These are phyloP conservation scores for Rhagonycha fulva DNA, from an alignment of 2,888 invertebrate genomes.

Conservation along the genomic window DNA sequence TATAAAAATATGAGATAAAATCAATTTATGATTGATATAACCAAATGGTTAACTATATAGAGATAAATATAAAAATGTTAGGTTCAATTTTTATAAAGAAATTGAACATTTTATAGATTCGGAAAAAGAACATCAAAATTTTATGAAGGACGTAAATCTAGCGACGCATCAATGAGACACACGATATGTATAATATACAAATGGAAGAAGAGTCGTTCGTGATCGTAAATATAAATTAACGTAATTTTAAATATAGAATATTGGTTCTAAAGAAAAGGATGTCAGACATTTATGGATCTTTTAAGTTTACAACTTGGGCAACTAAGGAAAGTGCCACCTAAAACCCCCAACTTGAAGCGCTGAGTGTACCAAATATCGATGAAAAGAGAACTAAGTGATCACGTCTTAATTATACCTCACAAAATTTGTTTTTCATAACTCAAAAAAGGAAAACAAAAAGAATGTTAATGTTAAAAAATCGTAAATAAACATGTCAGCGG, in stretches of 20 bases:
- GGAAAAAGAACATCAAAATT: conserved; percentile 24
- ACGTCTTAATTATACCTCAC: background rate
- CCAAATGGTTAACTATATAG: background rate
- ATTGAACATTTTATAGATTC: conserved; percentile 25
- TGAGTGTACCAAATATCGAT: background rate
- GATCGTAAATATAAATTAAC: conserved; percentile 48
- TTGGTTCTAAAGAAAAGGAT: conserved; percentile 38
- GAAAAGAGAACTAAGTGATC: background rate
- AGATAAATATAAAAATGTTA: conserved; percentile 1
- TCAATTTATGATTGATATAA: conserved; percentile 2
- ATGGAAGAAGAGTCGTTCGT: conserved; percentile 39
- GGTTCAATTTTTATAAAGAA: conserved; percentile 7
- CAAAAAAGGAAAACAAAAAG: background rate
- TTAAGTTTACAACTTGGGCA: conserved; percentile 31
- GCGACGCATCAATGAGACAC: conserved; percentile 42
- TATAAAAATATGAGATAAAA: background rate
- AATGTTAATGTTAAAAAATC: background rate
- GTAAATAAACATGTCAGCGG: background rate
- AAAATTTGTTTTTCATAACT: background rate
- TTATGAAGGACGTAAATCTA: conserved; percentile 42
- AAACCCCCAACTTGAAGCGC: background rate
- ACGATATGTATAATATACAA: conserved; percentile 43
- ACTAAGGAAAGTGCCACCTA: background rate
- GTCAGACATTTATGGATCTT: conserved; percentile 32
- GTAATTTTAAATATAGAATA: conserved; percentile 45